Base-by-base conservation (phyloP, 2,797 vertebrate genomes). In the Amblyraja radiata region DNA sequence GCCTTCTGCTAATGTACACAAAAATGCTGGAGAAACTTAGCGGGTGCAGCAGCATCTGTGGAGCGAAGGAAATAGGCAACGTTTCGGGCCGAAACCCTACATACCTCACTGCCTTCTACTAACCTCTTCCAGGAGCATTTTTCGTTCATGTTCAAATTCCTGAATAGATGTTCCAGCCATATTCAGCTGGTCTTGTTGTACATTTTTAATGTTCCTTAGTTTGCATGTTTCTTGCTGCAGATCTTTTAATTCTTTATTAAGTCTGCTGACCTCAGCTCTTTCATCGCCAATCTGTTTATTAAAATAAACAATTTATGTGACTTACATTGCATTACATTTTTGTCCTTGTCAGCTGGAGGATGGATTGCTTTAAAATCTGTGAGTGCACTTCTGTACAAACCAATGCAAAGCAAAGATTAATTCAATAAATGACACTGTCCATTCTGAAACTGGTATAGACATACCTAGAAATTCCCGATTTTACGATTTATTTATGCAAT, bases 191-290 rank as follows among this genome's bases (percentile, higher is more conserved):
- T 94, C 81, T 94, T 97, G 95, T 61, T 95, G 94, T 93, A 96
- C 94, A 93, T 93, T 95, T 94, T 94, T 94, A 95, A 94, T 95
- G 94, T 94, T 76, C 83, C 94, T 94, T 93, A 96, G 94, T 93
- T 95, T 95, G 93, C 93, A 93, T 93, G 95, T 93, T 93, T 96
- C 95, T 93, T 94, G 95, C 92, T 94, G 94, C 71, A 95, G 94
- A 94, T 94, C 95, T 95, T 94, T 95, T 93, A 94, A 93, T 91
- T 95, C 94, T 93, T 95, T 90, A 93, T 96, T 96, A 94, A 96
- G 95, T 94, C 94, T 95, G 94, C 94, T 96, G 94, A 97, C 95
- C 94, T 96, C 95, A 93, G 90, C 93, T 94, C 97, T 95, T 94
- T 95, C 95, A 81, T 95, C 93, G 94, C 94, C 93, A 95, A 96